Conservation (phyloP, 1,140 invertebrate species). For the Chironomus striatipennis region DNA sequence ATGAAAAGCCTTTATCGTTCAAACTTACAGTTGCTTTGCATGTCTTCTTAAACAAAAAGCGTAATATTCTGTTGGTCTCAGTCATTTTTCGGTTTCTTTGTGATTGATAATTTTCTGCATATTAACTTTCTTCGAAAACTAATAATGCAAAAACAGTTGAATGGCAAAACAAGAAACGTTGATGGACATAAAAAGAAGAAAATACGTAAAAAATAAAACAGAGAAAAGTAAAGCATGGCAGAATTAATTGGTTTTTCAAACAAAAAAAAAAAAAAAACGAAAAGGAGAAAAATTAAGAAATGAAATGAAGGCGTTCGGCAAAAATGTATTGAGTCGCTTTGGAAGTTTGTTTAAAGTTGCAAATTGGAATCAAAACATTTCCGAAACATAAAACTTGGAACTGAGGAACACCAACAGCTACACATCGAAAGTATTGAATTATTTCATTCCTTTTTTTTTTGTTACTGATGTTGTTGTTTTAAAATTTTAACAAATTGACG, state of each 20-base stretch:
- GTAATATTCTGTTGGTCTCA: background rate
- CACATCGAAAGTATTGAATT: background rate
- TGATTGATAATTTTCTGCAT: constrained; percentile 21
- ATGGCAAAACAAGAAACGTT: background rate
- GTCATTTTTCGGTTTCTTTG: background rate
- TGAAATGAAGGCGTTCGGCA: constrained; percentile 11
- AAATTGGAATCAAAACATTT: constrained; percentile 10
- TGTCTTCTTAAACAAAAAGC: background rate
- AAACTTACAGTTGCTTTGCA: background rate
- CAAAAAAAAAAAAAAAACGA: too few species aligned
- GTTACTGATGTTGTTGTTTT: too few species aligned
- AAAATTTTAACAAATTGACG: background rate
- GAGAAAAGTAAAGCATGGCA: background rate
- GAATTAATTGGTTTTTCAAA: constrained; percentile 14
- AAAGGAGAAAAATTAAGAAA: background rate
- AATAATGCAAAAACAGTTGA: background rate
- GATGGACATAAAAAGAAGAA: background rate
- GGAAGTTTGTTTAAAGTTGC: constrained; percentile 7
- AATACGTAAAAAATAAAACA: background rate
- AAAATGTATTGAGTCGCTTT: background rate
- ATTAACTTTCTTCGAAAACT: constrained; percentile 15
- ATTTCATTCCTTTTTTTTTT: too few species aligned
- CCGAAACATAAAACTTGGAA: background rate
- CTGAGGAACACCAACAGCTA: background rate
- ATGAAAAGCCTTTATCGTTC: background rate